Conservation (phyloP, 2,888 invertebrate species). For the Tetramorium bicarinatum region DNA sequence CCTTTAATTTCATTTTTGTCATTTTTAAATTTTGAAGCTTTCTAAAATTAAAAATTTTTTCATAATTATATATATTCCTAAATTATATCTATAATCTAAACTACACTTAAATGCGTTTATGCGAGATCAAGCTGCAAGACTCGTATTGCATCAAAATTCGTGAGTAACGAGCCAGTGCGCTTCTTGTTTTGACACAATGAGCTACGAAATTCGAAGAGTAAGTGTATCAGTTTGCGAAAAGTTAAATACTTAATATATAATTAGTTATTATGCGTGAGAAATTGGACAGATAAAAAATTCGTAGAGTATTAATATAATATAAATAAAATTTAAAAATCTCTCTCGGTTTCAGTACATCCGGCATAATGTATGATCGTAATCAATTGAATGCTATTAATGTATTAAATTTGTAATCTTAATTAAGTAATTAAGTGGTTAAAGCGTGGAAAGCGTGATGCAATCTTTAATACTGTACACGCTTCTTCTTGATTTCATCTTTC, state of each 20-base stretch:
- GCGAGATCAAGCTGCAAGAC: background rate
- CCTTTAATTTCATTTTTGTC: background rate
- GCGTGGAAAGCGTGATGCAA: constrained; percentile 20
- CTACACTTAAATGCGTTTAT: background rate
- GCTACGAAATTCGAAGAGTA: constrained; percentile 51
- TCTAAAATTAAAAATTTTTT: background rate
- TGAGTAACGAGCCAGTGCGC: constrained; percentile 42
- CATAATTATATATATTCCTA: background rate
- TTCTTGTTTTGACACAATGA: constrained; percentile 26
- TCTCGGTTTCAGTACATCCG: background rate
- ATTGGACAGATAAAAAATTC: background rate
- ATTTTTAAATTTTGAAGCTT: background rate
- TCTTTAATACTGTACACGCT: constrained; percentile 29
- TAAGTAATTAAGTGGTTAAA: constrained; percentile 39
- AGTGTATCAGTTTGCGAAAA: constrained; percentile 68
- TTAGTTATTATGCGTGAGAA: constrained; percentile 38
- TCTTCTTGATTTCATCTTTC: constrained; percentile 41
- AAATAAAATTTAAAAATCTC: background rate
- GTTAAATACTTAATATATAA: constrained; percentile 72
- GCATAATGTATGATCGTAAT: background rate
- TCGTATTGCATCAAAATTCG: background rate
- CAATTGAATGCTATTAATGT: background rate
- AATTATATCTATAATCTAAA: background rate
- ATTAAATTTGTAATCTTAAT: constrained; percentile 11
- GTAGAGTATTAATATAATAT: background rate